Base-by-base conservation (phyloP, 2,888 invertebrate genomes). In the Lobophora halterata region DNA sequence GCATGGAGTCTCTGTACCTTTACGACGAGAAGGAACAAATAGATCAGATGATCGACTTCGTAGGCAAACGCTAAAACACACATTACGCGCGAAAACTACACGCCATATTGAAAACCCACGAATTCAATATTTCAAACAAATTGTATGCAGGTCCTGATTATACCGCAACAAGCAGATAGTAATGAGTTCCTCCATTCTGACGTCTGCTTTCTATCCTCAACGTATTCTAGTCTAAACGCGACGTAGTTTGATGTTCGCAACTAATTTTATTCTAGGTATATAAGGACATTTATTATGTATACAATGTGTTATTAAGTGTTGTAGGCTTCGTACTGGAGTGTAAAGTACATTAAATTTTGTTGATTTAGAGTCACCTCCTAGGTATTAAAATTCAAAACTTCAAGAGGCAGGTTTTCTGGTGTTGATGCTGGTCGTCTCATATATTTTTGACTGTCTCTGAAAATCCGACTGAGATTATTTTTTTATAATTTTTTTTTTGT, bases 1-100 rank as follows among this genome's bases (percentile, higher is more conserved):
- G 94, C 88, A 89, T 93, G 88, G 92, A 93, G 88, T 92, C 92
- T 79, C 90, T 94, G 86, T 90, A 92, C 85, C 90, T 93, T 80
- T 89, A 89, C 75, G 93, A 93, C 81, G 93, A 94, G 82, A 91
- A 91, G 88, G 91, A 92, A 77, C 91, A 91, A 82, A 91, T 92
- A 88, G 90, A 90, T 79, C 92, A 92, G 86, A 92, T 93, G 93
- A 92, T 93, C 85, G 93, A 93, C 86, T 93, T 91, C 88, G 89
- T 93, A 86, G 93, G 93, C 76, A 90, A 90, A 80, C 86, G 87
- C 76, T 87, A 83, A 81, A 52, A 61, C 66, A 68, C 49, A 59
- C 55, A 55, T 52, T 60, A 61, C 64, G 66, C 73, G 71, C 74
- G 68, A 70, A 63, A 59, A 57, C 61, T 56, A 42, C 34, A 62